Evolutionary conservation across 2,113 vertebrate species (phyloP).

Genomic region (Pelecanus crispus): DNA sequence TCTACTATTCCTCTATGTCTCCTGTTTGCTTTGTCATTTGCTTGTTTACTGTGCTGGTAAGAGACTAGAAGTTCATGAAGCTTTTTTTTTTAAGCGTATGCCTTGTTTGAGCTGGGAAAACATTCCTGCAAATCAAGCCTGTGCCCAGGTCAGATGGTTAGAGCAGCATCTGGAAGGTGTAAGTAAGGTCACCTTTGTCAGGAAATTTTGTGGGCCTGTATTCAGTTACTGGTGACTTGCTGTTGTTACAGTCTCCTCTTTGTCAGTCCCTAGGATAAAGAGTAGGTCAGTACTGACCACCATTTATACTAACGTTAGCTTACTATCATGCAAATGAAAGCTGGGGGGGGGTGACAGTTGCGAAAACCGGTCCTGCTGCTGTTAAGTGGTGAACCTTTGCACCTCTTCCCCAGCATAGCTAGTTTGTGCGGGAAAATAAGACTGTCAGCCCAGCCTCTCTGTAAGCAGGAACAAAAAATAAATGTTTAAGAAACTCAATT

Average conservation of each 20-base stretch:
- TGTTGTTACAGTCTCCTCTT: not conserved
- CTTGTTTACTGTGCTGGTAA: not conserved
- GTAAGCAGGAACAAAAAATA: not conserved
- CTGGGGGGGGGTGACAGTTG: not conserved
- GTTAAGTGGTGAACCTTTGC: not conserved
- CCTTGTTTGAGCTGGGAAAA: not conserved
- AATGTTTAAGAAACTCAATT: not conserved
- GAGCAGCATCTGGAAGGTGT: not conserved
- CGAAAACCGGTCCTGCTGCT: accelerated
- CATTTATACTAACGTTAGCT: not conserved
- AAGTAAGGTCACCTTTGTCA: not conserved
- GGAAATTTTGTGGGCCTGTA: not conserved
- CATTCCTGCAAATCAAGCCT: not conserved
- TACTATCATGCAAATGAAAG: not conserved
- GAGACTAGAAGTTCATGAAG: not conserved
- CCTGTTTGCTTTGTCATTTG: not conserved
- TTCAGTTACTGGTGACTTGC: not conserved
- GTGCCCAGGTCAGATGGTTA: not conserved
- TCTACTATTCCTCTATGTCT: not conserved
- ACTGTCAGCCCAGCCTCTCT: not conserved
- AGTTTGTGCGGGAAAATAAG: not conserved
- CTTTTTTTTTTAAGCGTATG: not conserved
- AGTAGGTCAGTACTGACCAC: not conserved
- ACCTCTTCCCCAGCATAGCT: not conserved
- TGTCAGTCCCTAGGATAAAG: not conserved